Evolutionary conservation across 2,888 invertebrate genomes (phyloP), one percentile per base, ranked within the genome.

Genomic region (Lobophora halterata): DNA sequence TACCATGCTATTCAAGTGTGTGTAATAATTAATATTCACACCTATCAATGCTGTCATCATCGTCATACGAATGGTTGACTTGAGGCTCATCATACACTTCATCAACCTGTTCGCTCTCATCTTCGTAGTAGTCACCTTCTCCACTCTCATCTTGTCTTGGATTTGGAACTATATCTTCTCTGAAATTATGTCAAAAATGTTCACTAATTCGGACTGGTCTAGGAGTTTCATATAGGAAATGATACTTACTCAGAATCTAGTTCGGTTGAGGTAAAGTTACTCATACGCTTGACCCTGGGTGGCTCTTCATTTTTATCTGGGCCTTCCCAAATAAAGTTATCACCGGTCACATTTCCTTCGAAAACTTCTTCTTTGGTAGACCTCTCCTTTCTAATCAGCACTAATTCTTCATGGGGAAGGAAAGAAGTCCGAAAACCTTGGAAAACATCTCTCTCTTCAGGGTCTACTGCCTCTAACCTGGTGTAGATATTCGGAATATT

Each of bases 371-470:
- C 55, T 31, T 63, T 65, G 3, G 49, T 34, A 14, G 58, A 54
- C 0, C 51, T 49, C 31, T 67, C 36, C 7, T 49, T 61, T 7
- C 62, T 65, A 17, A 88, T 86, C 17, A 90, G 66, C 21, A 83
- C 70, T 21, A 88, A 72, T 24, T 87, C 86, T 33, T 89, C 89
- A 0, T 78, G 72, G 0, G 92, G 91, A 21, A 91, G 67, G 55
- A 90, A 92, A 7, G 91, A 91, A 0, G 92, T 92, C 26, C 89
- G 87, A 31, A 90, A 89, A 46, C 91, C 91, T 50, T 89, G 83
- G 59, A 91, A 88, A 0, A 91, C 76, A 26, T 90, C 89, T 32
- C 89, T 76, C 40, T 91, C 90, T 37, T 91, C 90, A 7, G 89
- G 74, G 49, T 90, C 79, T 1, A 76, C 61, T 5, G 64, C 59